Conservation (phyloP, 2,888 invertebrate species). For the Acholoe squamosa region DNA sequence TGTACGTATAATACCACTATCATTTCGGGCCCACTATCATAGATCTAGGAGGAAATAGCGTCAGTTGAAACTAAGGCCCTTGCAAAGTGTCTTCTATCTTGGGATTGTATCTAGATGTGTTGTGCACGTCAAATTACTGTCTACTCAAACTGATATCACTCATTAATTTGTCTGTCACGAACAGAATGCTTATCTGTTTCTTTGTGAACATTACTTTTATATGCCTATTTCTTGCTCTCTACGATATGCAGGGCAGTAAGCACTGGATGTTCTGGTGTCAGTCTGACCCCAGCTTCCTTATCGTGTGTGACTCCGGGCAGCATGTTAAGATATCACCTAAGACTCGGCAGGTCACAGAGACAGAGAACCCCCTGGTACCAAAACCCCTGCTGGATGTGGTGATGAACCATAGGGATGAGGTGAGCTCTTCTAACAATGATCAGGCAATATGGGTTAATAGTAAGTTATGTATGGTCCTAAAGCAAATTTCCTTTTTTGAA, state of each 20-base stretch:
- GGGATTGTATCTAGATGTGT: no score
- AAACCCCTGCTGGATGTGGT: conserved; percentile 31
- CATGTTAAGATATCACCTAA: conserved; percentile 27
- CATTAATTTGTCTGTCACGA: no score
- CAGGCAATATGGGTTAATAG: no score
- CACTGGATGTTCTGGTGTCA: conserved; percentile 55
- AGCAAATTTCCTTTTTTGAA: no score
- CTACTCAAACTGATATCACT: not conserved
- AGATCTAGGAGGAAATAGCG: no score
- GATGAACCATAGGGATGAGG: not conserved
- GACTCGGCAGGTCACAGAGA: not conserved
- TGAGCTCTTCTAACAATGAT: no score
- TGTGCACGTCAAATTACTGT: no score
- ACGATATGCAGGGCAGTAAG: not conserved
- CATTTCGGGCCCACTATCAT: no score
- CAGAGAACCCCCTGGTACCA: conserved; percentile 38
- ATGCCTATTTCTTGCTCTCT: not conserved
- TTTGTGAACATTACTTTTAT: not conserved
- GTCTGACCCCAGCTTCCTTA: not conserved
- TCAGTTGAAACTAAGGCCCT: no score
- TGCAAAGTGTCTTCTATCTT: no score
- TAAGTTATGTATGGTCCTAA: no score
- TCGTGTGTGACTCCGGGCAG: conserved; percentile 36
- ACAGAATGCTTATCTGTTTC: not conserved
- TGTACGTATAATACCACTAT: no score